A percentile compares a stretch with the other conserved stretches of the same genome.
phyloP scores from a whole-genome alignment of 2,113 vertebrate genomes.

The Mungos mungo region DNA sequence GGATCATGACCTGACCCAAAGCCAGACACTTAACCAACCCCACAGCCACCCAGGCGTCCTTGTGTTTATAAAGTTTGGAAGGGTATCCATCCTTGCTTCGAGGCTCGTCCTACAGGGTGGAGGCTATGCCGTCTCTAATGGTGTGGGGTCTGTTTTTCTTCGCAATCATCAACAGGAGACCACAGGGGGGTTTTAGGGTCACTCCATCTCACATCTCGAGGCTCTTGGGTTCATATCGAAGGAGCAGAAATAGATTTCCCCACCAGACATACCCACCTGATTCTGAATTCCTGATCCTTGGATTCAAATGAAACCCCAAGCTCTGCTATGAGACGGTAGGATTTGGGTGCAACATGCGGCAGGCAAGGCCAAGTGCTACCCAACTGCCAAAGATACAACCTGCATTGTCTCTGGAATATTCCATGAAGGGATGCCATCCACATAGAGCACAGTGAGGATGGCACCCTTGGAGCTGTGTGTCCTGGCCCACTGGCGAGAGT shows the following conservation, averaged over 20 bases:
- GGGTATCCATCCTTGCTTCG: neutral
- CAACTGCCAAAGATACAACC: neutral
- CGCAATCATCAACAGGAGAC: neutral
- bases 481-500: neutral
- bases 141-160: neutral
- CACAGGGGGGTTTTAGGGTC: neutral
- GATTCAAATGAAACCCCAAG: neutral
- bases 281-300: neutral
- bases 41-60: no score
- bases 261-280: neutral
- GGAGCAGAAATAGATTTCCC: neutral
- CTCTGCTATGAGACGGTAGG: fast-evolving
- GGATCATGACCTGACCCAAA: no score
- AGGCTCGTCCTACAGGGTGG: neutral
- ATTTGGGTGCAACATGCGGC: neutral
- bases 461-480: neutral
- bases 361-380: neutral
- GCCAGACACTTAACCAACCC: no score
- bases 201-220: neutral
- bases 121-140: neutral
- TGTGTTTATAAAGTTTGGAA: neutral
- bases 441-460: neutral
- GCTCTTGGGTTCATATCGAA: neutral
- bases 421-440: neutral
- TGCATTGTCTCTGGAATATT: neutral